Evolutionary conservation across 2,797 vertebrate genomes (phyloP).

Genomic region (Aphelocoma californica): DNA sequence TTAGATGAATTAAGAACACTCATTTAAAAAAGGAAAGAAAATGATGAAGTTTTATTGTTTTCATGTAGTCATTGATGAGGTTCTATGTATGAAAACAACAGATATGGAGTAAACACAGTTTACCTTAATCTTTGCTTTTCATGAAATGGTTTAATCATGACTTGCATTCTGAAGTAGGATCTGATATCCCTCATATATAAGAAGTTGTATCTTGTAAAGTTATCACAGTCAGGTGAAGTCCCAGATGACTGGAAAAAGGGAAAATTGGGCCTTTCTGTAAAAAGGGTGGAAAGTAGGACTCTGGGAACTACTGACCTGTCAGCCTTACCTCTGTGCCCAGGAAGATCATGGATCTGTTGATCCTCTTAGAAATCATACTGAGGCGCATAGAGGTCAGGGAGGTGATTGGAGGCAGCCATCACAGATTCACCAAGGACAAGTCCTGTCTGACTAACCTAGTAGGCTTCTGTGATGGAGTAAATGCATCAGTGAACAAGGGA

Average conservation of each 20-base stretch:
- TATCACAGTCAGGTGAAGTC: not conserved
- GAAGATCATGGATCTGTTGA: not conserved
- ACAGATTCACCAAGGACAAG: not conserved
- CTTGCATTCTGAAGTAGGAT: not conserved
- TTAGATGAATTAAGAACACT: not conserved
- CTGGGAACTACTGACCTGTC: not conserved
- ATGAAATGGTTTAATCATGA: not conserved
- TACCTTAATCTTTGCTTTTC: not conserved
- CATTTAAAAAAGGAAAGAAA: not conserved
- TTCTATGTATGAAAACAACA: not conserved
- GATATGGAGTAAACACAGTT: not conserved
- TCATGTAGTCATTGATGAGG: not conserved
- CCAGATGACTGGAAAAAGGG: not conserved
- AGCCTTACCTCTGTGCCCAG: not conserved
- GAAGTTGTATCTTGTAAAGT: not conserved
- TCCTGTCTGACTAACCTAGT: not conserved
- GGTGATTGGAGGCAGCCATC: not conserved
- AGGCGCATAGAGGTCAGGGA: not conserved
- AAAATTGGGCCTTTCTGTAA: not conserved
- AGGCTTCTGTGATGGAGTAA: not conserved
- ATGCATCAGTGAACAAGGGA: not conserved
- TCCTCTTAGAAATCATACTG: not conserved
- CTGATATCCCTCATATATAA: not conserved
- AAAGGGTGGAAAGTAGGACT: not conserved
- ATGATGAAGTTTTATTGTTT: not conserved